Evolutionary conservation across 2,797 vertebrate genomes (phyloP), one percentile per base, ranked within the genome.

Genomic region (Acanthiza pusilla): DNA sequence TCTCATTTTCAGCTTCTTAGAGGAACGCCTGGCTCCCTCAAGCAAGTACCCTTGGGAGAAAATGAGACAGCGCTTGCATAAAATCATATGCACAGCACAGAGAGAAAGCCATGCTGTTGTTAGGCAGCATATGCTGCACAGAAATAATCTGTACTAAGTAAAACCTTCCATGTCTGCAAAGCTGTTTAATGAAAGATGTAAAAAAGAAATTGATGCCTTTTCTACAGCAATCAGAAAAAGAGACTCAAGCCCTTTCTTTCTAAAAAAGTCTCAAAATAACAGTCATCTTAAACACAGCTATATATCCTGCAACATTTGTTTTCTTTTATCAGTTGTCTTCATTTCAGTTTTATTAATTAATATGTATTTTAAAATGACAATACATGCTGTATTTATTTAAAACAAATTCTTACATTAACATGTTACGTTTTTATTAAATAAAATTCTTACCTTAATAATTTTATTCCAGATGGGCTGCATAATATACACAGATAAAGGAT

Each of bases 381-480:
- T 23, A 19, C 7, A 25, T 7, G 0, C 13, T 38, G 5, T 8
- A 50, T 42, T 60, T 8, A 50, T 42, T 60, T 81, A 43, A 81
- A 92, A 38, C 3, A 58, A 89, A 57, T 43, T n/a, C 10, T 91
- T 60, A 27, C 8, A 86, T 40, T 50, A 65, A 67, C 2, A 60
- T 36, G 25, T 32, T 16, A 22, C 13, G 20, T 32, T 84, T 85
- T 63, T 43, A 73, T 63, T 55, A 42, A 80, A 63, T 42, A 42
- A 75, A 67, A 88, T 36, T 65, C 96, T 96, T 94, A 97, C 97
- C 97, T 97, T 96, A 74, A 97, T 96, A 81, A 98, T 94, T 96
- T 91, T 93, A 74, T 97, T 95, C 97, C 97, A 98, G 80, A 97
- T 89, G 68, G 97, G 97, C 32, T 98, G 98, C 97, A 98, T 97